Percentiles rank a stretch among this genome's conserved stretches.
Conservation (phyloP, 2,113 vertebrate genomes). For the Cyrtonyx montezumae region DNA sequence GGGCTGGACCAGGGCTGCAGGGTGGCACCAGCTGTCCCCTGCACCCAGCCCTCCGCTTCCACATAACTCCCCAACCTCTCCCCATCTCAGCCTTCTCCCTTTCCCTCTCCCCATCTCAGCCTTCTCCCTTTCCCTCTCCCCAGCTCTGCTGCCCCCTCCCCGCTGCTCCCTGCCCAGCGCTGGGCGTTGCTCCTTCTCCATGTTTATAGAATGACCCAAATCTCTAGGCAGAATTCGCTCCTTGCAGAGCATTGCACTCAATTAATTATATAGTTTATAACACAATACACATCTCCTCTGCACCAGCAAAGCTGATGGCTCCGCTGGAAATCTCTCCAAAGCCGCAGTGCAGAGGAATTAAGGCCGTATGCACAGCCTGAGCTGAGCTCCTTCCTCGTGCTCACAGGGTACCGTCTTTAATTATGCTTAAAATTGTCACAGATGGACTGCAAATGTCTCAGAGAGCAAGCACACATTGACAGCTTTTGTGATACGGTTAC, state of each 20-base stretch:
- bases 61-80: neutral
- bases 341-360: rapidly evolving
- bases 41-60: neutral
- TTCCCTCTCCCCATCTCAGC: neutral
- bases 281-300: conserved; percentile 3
- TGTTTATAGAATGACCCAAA: neutral
- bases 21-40: neutral
- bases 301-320: neutral
- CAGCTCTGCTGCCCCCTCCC: neutral
- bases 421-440: neutral
- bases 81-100: neutral
- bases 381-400: rapidly evolving
- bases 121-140: neutral
- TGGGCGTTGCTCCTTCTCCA: neutral
- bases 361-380: neutral
- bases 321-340: neutral
- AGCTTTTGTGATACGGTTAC: neutral
- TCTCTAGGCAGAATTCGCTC: neutral
- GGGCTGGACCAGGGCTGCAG: neutral
- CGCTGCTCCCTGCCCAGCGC: neutral
- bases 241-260: conserved; percentile 20
- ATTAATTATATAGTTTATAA: conserved; percentile 29
- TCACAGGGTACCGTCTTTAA: neutral
- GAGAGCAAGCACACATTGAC: neutral
- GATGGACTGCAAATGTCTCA: neutral